phyloP scores from a whole-genome alignment of 2,113 vertebrate genomes.

The Serinus canaria region DNA sequence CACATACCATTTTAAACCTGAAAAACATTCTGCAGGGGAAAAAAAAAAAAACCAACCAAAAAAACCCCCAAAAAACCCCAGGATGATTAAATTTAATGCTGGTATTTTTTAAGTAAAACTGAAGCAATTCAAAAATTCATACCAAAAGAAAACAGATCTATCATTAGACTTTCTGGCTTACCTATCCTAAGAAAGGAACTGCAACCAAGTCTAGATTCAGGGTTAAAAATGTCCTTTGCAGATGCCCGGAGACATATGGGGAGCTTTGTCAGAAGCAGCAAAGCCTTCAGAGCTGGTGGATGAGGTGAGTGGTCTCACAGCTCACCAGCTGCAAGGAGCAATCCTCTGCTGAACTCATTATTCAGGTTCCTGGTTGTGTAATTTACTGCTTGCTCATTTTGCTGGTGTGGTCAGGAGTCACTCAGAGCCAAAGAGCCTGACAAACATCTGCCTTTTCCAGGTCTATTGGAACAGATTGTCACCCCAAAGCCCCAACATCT shows the following conservation, averaged over 20 bases:
- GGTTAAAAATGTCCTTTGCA: neutral
- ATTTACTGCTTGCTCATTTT: neutral
- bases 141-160: neutral
- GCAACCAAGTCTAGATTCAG: neutral
- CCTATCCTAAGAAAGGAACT: neutral
- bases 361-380: neutral
- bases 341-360: neutral
- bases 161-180: neutral
- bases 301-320: neutral
- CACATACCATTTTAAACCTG: neutral
- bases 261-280: neutral
- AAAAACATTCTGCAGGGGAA: neutral
- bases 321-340: neutral
- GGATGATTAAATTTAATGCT: neutral
- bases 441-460: conserved; percentile 31
- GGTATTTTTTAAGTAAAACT: neutral
- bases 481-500: neutral
- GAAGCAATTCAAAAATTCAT: neutral
- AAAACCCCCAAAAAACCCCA: accelerated
- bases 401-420: neutral
- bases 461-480: neutral
- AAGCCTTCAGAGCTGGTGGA: neutral
- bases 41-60: accelerated
- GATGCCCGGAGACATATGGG: neutral
- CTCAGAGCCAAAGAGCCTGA: neutral